Conservation (phyloP, 1,140 invertebrate genomes). For the Harpegnathos saltator region DNA sequence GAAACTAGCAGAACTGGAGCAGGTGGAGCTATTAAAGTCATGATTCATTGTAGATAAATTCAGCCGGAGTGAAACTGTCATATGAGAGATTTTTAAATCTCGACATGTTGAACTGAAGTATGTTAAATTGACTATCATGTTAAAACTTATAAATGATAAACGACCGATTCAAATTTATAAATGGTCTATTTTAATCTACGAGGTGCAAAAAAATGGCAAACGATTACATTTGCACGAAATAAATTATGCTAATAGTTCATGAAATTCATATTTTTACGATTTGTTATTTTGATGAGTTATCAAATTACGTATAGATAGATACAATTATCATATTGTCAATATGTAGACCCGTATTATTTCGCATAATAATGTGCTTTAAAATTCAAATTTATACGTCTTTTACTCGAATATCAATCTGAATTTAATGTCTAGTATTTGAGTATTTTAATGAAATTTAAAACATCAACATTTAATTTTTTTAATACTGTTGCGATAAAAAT, state of each 20-base stretch:
- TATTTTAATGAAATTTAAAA: no score
- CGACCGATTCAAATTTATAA: no score
- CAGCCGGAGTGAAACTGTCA: not conserved
- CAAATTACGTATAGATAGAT: not conserved
- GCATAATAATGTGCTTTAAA: not conserved
- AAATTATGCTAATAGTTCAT: no score
- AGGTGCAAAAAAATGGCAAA: no score
- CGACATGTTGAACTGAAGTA: not conserved
- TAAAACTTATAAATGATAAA: not conserved
- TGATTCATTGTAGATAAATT: slow-evolving; percentile 92
- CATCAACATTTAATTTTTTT: not conserved
- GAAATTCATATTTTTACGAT: no score
- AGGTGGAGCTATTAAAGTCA: slow-evolving; percentile 95
- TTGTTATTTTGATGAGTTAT: no score
- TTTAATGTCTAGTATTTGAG: not conserved
- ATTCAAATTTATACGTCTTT: not conserved
- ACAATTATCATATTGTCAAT: not conserved
- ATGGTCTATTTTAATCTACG: no score
- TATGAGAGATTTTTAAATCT: not conserved
- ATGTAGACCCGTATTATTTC: not conserved
- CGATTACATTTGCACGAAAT: no score
- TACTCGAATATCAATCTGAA: not conserved
- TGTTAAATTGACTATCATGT: not conserved
- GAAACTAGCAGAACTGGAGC: slow-evolving; percentile 91
- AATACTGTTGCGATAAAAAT: not conserved